These are phyloP conservation scores for Cydia fagiglandana DNA, from an alignment of 1,140 invertebrate species.

Conservation along the genomic window DNA sequence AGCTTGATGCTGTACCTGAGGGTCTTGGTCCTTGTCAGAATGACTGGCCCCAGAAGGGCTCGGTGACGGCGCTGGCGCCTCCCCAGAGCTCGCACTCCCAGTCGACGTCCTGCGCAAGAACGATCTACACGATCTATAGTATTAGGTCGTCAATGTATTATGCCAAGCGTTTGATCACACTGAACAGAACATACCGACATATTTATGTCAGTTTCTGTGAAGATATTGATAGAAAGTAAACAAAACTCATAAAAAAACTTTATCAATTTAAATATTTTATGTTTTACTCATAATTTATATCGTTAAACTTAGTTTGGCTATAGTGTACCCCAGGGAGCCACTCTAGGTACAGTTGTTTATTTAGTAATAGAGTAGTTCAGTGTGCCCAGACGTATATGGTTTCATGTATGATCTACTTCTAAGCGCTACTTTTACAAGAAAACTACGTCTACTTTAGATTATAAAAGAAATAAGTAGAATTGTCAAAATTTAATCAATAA, in stretches of 20 bases:
- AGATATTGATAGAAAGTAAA: no score
- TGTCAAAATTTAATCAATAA: neutral
- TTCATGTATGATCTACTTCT: constrained; percentile 19
- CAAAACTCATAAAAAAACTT: no score
- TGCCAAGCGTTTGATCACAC: constrained; percentile 52
- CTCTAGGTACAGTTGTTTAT: neutral
- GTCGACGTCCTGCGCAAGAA: constrained; percentile 76
- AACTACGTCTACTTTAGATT: constrained; percentile 11
- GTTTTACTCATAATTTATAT: neutral
- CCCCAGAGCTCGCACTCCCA: constrained; percentile 69
- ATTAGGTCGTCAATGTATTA: constrained; percentile 66
- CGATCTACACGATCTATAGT: constrained; percentile 72
- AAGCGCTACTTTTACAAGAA: constrained; percentile 16
- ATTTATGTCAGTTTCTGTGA: neutral
- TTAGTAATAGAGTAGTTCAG: neutral
- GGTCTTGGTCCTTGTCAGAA: constrained; percentile 79
- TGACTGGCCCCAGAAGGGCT: constrained; percentile 80
- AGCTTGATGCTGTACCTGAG: constrained; percentile 65
- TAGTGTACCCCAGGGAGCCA: neutral
- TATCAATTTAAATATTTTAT: neutral
- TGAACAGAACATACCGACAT: constrained; percentile 41
- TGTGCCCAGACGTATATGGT: constrained; percentile 18
- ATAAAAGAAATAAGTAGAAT: neutral
- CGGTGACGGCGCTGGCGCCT: constrained; percentile 75
- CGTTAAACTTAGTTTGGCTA: neutral